A percentile compares a stretch with the other conserved stretches of the same genome.
Evolutionary conservation across 2,113 vertebrate genomes (phyloP).

Genomic region (Lophius piscatorius): DNA sequence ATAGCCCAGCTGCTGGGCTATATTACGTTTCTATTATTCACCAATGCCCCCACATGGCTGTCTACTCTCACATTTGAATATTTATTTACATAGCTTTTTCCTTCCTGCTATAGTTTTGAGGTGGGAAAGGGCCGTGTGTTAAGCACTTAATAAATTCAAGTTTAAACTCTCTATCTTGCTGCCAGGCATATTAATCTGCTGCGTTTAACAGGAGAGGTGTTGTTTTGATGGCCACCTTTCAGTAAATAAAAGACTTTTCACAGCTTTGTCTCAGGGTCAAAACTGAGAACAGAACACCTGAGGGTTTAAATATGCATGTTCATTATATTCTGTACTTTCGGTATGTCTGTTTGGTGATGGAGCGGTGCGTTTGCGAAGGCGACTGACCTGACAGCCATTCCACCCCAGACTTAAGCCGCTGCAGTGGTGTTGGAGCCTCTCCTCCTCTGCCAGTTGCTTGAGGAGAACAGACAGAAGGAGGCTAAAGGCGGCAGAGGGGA

Average conservation of each 20-base stretch:
- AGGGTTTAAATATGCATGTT: conserved; percentile 5
- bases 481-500: conserved; percentile 58
- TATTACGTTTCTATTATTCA: too few relatives aligned
- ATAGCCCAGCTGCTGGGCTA: too few relatives aligned
- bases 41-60: too few relatives aligned
- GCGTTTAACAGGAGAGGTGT: too few relatives aligned
- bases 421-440: conserved; percentile 38
- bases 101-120: too few relatives aligned
- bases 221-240: conserved; percentile 11
- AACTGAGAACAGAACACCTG: neutral
- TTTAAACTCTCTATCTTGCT: too few relatives aligned
- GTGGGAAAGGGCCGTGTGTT: too few relatives aligned
- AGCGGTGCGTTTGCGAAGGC: conserved; percentile 13
- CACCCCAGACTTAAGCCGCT: conserved; percentile 42
- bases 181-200: too few relatives aligned
- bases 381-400: conserved; percentile 55
- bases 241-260: conserved; percentile 14
- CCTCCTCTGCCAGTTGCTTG: conserved; percentile 40
- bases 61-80: too few relatives aligned
- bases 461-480: conserved; percentile 70
- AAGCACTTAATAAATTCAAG: too few relatives aligned
- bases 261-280: conserved; percentile 2
- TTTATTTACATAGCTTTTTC: too few relatives aligned
- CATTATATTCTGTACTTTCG: conserved; percentile 2
- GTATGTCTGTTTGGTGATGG: conserved; percentile 17